Evolutionary conservation across 1,140 invertebrate species (phyloP), one percentile per base, ranked within the genome.

Genomic region (Matsumurasca onukii): DNA sequence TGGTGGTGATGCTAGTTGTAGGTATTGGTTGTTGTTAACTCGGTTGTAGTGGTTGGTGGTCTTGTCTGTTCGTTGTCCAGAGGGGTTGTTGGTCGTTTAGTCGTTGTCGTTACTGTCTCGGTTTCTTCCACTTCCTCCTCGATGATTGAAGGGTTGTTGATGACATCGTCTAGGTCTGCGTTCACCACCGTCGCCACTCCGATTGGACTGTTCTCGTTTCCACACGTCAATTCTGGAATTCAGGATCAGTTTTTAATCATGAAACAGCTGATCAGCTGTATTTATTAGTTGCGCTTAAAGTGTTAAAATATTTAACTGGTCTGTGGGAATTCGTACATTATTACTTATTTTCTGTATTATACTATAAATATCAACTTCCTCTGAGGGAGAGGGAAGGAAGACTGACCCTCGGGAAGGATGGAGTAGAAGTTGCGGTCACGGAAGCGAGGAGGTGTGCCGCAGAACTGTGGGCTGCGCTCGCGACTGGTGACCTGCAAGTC

Each of bases 381-480:
- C n/a, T n/a, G n/a, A n/a, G n/a, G n/a, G n/a, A n/a, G n/a, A n/a
- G n/a, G n/a, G n/a, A n/a, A n/a, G n/a, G n/a, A n/a, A n/a, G n/a
- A n/a, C 61, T 72, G 76, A 79, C 82, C 92, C 73, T 90, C 88
- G 0, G 89, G 86, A 77, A 90, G 86, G 70, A 97, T 91, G 73
- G 90, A 92, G 75, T 95, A 94, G 80, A 97, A 95, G 61, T 87
- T 92, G 52, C 89, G 84, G 66, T 91, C 89, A 48, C 90, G 84
- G 70, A 95, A 88, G 68, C 86, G 81, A 0, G 86, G 80, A 1
- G 94, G 94, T 72, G 86, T 88, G 9, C 93, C 93, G 75, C 94
- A 97, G 80, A 96, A 97, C 78, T 97, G 94, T 15, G 94, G 94
- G 80, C 94, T 94, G 75, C 93, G 84, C 81, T 97, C 94, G 45